Base-by-base conservation (phyloP, 2,888 invertebrate genomes). In the Anthrax anthrax region DNA sequence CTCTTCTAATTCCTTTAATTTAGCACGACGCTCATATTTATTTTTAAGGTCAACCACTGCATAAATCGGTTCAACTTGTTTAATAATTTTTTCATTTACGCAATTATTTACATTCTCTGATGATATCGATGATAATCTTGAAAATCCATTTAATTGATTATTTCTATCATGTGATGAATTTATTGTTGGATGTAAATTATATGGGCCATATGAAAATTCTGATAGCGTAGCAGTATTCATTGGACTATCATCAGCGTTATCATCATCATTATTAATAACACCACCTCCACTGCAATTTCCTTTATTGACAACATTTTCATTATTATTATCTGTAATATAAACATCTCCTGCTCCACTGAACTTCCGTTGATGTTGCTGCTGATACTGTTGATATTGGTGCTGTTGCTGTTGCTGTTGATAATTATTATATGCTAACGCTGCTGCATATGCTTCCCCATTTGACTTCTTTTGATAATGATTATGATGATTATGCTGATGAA, bases 11-110 rank as follows among this genome's bases (percentile, higher is more conserved):
- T 50, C 48, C 29, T 57, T 55, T 39, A 57, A 49, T 46, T 53
- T 56, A 2, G 55, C 55, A 18, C 58, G 52, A 29, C 55, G 55
- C 14, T 57, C 61, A 46, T 60, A 58, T 52, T 62, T 62, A 46
- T 59, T 55, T 50, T 59, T 58, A n/a, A 62, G 54, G 53, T 62
- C 58, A 27, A 62, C 57, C 13, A 60, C 58, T n/a, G 62, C 61
- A 56, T 62, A 62, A 52, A 60, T 58, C 17, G 60, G 60, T 43
- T 60, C 60, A 44, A 44, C 42, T 32, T 41, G 38, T 32, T 42
- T 9, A 27, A 27, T 27, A 23, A 6, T 23, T 2, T 27, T 5
- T 2, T 12, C 29, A 12, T 12, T 5, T 4, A 32, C 27, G 40
- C 5, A 5, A 8, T 43, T 48, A 47, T 48, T 48, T 43, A 48